Evolutionary conservation across 2,113 vertebrate genomes (phyloP).

Genomic region (Grantiella picta): DNA sequence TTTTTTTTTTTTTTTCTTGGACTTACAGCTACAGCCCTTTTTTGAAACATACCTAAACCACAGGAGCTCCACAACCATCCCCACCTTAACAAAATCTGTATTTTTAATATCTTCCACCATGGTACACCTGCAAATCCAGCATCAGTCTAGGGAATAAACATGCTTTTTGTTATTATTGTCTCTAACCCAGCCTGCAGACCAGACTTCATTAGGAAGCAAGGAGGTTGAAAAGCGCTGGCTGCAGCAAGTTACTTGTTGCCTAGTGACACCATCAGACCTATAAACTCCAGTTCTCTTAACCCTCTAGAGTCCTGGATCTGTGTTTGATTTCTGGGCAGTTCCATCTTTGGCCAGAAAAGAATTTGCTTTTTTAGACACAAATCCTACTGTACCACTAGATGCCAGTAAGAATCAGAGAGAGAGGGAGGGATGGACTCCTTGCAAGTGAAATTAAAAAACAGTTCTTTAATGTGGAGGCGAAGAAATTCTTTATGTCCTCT

Average conservation of each 20-base stretch:
- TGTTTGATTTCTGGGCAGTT: background rate
- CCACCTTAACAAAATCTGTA: background rate
- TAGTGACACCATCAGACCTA: slow-evolving; percentile 52
- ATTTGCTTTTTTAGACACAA: background rate
- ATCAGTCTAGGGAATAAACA: background rate
- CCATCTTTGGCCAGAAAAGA: background rate
- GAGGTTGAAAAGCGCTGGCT: slow-evolving; percentile 20
- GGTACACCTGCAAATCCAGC: background rate
- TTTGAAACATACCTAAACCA: background rate
- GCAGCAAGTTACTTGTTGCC: slow-evolving; percentile 52
- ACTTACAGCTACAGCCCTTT: background rate
- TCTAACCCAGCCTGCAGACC: background rate
- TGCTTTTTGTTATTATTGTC: background rate
- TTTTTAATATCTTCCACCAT: background rate
- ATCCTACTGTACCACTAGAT: background rate
- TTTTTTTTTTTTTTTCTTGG: background rate
- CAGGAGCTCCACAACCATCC: background rate
- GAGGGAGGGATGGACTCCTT: background rate
- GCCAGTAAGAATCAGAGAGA: slow-evolving; percentile 1
- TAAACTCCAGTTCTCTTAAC: slow-evolving; percentile 47
- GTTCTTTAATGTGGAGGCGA: background rate
- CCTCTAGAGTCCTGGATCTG: background rate
- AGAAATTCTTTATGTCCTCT: background rate
- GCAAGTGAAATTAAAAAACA: background rate
- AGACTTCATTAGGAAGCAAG: background rate